phyloP scores from a whole-genome alignment of 2,113 vertebrate genomes.

The Donacobius atricapilla region DNA sequence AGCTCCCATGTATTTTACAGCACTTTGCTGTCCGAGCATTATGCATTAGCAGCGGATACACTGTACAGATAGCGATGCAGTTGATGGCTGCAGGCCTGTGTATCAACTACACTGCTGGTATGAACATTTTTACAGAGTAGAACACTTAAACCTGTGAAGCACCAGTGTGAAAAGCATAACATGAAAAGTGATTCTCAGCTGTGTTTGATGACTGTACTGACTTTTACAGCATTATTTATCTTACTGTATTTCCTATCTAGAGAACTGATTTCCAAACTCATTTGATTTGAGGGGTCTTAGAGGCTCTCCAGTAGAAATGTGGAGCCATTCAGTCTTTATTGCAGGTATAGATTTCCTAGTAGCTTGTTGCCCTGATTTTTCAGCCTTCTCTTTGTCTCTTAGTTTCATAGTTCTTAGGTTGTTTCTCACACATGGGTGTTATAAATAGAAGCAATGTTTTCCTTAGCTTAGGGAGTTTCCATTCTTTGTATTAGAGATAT shows the following conservation, averaged over 20 bases:
- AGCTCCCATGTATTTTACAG: neutral
- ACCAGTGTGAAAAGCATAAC: neutral
- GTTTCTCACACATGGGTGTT: too few relatives aligned
- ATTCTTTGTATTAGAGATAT: too few relatives aligned
- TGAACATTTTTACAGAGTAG: neutral
- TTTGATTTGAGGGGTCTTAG: neutral
- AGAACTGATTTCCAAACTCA: neutral
- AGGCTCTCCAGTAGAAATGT: neutral
- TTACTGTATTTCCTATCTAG: neutral
- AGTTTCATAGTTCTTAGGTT: too few relatives aligned
- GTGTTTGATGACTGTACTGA: neutral
- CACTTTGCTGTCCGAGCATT: neutral
- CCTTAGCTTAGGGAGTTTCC: too few relatives aligned
- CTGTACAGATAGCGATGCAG: rapidly evolving
- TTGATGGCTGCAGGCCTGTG: neutral
- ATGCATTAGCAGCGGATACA: neutral
- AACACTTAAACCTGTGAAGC: neutral
- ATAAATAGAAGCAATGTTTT: too few relatives aligned
- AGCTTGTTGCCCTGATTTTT: too few relatives aligned
- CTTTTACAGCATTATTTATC: neutral
- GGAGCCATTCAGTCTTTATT: neutral
- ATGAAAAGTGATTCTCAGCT: neutral
- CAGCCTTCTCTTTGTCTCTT: too few relatives aligned
- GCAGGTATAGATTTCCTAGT: neutral
- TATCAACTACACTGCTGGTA: neutral